Percentiles rank a stretch among this genome's conserved stretches.
Conservation (phyloP, 2,888 invertebrate genomes). For the Tanaodytes sp. region DNA sequence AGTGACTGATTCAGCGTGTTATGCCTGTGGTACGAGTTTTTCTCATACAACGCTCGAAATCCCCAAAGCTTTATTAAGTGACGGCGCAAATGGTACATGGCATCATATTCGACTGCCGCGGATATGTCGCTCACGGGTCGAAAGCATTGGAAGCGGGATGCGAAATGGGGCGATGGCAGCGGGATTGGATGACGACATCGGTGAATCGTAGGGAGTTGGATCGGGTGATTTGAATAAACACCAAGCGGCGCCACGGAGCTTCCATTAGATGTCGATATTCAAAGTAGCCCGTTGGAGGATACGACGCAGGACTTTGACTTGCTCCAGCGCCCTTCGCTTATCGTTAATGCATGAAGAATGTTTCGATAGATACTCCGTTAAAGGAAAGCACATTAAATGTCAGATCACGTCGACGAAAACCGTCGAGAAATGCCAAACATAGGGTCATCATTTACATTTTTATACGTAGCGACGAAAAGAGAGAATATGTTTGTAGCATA, state of each 20-base stretch:
- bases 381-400: conserved; percentile 47
- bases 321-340: conserved; percentile 46
- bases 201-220: conserved; percentile 16
- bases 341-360: conserved; percentile 54
- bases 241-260: conserved; percentile 57
- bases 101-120: too few relatives aligned
- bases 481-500: conserved; percentile 35
- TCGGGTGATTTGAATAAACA: conserved; percentile 64
- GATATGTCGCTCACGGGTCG: too few relatives aligned
- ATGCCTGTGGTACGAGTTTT: too few relatives aligned
- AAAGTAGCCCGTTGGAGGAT: conserved; percentile 56
- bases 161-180: conserved; percentile 6
- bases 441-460: conserved; percentile 49
- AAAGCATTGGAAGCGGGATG: too few relatives aligned
- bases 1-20: too few relatives aligned
- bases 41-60: too few relatives aligned
- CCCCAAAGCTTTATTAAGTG: too few relatives aligned
- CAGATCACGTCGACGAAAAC: conserved; percentile 51
- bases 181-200: conserved; percentile 32
- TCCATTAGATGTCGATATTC: conserved; percentile 66
- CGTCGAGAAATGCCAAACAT: conserved; percentile 44
- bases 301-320: conserved; percentile 47
- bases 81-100: too few relatives aligned
- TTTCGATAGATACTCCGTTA: conserved; percentile 48
- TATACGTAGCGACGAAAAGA: conserved; percentile 43